These are phyloP conservation scores for Cervus canadensis DNA, from an alignment of 2,113 vertebrate species.

Conservation along the genomic window DNA sequence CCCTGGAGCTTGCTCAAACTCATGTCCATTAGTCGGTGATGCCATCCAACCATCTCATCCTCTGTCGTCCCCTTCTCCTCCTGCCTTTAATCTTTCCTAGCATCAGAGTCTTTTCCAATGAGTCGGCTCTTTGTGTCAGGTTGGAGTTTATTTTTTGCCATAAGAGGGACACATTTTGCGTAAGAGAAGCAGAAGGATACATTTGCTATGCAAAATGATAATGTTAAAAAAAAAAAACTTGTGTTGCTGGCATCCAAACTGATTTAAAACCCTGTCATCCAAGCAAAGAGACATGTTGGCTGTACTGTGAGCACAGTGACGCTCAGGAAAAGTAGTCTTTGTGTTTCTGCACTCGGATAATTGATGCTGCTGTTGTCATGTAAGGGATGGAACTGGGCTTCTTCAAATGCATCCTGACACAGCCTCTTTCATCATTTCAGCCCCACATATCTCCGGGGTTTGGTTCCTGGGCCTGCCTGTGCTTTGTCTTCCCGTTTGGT, in stretches of 20 bases:
- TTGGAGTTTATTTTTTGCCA: neutral
- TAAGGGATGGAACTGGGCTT: rapidly evolving
- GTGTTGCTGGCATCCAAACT: neutral
- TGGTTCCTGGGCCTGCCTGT: neutral
- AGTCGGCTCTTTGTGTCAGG: neutral
- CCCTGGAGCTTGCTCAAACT: neutral
- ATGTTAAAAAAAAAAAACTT: neutral
- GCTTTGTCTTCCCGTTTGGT: neutral
- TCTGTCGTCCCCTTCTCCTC: neutral
- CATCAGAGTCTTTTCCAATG: neutral
- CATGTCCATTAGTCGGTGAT: neutral
- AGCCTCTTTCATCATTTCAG: neutral
- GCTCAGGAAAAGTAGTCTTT: neutral
- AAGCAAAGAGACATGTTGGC: neutral
- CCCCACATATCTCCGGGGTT: rapidly evolving
- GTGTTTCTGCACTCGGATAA: too few species aligned
- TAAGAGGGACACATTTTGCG: neutral
- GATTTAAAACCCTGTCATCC: neutral
- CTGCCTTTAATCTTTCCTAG: neutral
- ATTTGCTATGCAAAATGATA: neutral
- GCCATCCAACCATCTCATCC: neutral
- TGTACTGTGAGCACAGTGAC: rapidly evolving
- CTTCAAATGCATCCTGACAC: too few species aligned
- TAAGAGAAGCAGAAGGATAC: neutral
- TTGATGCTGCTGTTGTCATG: rapidly evolving